These are phyloP conservation scores for Anguilla rostrata DNA, from an alignment of 2,113 vertebrate species.

Conservation along the genomic window DNA sequence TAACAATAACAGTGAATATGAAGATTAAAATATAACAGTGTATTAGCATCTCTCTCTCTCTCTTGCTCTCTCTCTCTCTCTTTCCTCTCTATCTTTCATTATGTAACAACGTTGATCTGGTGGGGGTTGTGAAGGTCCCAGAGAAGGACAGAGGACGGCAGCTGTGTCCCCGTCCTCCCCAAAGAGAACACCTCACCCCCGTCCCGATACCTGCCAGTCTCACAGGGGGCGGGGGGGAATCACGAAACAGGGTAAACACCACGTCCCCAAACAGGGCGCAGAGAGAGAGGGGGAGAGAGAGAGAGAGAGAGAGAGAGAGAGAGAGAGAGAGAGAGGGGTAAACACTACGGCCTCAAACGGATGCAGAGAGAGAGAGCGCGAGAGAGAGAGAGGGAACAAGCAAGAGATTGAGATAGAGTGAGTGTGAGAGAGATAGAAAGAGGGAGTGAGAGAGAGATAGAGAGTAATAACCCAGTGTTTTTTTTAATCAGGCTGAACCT, in stretches of 20 bases:
- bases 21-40: no score
- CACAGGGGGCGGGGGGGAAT: no score
- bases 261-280: neutral
- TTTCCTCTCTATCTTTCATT: neutral
- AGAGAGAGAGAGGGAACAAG: neutral
- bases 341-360: neutral
- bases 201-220: neutral
- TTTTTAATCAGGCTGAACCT: conserved; percentile 56
- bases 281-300: neutral
- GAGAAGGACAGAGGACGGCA: neutral
- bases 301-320: neutral
- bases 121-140: neutral
- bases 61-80: neutral
- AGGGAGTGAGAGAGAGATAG: neutral
- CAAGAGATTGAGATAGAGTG: neutral
- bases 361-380: neutral
- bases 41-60: no score
- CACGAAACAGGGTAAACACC: neutral
- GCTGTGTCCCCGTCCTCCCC: neutral
- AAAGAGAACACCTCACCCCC: neutral
- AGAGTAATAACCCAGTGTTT: neutral
- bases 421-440: neutral
- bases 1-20: no score
- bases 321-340: neutral
- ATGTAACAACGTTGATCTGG: neutral